These are phyloP conservation scores for Thereva nobilitata DNA, from an alignment of 2,888 invertebrate genomes.

Conservation along the genomic window DNA sequence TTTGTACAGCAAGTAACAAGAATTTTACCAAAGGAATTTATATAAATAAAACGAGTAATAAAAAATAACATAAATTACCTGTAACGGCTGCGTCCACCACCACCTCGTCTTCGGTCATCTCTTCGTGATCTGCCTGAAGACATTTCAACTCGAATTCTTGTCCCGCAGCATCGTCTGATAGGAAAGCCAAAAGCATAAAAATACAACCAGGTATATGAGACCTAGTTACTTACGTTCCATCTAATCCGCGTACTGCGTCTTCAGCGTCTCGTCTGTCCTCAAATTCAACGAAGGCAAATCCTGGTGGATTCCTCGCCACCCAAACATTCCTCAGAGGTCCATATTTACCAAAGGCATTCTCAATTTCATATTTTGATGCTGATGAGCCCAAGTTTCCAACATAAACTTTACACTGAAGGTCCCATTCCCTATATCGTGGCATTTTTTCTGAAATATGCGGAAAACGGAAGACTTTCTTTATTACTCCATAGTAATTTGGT, in stretches of 20 bases:
- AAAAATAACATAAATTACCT: slow-evolving; percentile 40
- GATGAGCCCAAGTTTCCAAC: slow-evolving; percentile 87
- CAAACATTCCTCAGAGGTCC: slow-evolving; percentile 86
- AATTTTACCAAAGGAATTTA: slow-evolving; percentile 4
- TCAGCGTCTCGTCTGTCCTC: slow-evolving; percentile 85
- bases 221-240: slow-evolving; percentile 72
- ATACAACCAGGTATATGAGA: neutral
- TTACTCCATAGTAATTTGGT: too few species aligned
- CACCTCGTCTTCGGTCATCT: slow-evolving; percentile 64
- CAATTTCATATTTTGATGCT: slow-evolving; percentile 83
- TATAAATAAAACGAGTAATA: neutral
- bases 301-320: slow-evolving; percentile 90
- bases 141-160: slow-evolving; percentile 90
- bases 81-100: slow-evolving; percentile 50
- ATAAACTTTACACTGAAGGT: slow-evolving; percentile 84
- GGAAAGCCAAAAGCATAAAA: slow-evolving; percentile 35
- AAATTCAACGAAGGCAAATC: slow-evolving; percentile 86
- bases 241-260: slow-evolving; percentile 78
- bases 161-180: slow-evolving; percentile 81
- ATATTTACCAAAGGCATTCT: slow-evolving; percentile 81
- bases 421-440: slow-evolving; percentile 71
- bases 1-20: neutral
- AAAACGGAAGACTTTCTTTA: too few species aligned
- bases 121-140: slow-evolving; percentile 82
- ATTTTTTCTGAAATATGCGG: slow-evolving; percentile 44